Conservation (phyloP, 2,797 vertebrate species). For the Pseudomugil gertrudae region DNA sequence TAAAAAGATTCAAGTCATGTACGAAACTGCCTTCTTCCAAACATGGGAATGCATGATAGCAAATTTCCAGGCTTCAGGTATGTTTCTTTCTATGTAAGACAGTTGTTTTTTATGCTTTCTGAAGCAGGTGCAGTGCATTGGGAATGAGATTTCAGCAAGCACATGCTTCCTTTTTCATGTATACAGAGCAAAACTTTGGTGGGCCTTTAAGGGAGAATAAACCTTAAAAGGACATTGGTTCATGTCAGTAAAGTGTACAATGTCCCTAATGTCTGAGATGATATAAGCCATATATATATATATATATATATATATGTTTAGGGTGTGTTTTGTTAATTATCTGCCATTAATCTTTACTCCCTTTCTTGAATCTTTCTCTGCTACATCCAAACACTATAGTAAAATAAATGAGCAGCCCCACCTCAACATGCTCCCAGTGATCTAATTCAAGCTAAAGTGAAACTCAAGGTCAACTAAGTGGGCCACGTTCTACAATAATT, state of each 20-base stretch:
- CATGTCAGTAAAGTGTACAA: neutral
- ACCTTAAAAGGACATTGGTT: neutral
- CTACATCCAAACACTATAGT: slow-evolving; percentile 4
- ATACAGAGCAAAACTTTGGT: neutral
- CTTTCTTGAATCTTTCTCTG: neutral
- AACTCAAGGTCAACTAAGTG: slow-evolving; percentile 30
- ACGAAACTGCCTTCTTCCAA: neutral
- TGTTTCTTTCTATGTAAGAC: neutral
- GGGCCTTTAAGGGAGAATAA: neutral
- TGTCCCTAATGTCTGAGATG: neutral
- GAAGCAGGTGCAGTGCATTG: neutral
- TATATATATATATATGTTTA: neutral
- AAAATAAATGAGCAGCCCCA: slow-evolving; percentile 8
- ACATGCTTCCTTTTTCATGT: neutral
- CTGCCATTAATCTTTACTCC: slow-evolving; percentile 5
- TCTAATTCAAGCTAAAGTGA: slow-evolving; percentile 45
- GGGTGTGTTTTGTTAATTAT: neutral
- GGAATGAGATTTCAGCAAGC: neutral
- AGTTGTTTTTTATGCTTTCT: no score
- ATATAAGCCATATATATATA: neutral
- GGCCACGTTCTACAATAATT: slow-evolving; percentile 15
- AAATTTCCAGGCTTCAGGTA: neutral
- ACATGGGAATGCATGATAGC: neutral
- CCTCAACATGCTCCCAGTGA: slow-evolving; percentile 8
- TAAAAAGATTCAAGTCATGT: no score